Conservation (phyloP, 1,140 invertebrate genomes). For the Ylistrum balloti region DNA sequence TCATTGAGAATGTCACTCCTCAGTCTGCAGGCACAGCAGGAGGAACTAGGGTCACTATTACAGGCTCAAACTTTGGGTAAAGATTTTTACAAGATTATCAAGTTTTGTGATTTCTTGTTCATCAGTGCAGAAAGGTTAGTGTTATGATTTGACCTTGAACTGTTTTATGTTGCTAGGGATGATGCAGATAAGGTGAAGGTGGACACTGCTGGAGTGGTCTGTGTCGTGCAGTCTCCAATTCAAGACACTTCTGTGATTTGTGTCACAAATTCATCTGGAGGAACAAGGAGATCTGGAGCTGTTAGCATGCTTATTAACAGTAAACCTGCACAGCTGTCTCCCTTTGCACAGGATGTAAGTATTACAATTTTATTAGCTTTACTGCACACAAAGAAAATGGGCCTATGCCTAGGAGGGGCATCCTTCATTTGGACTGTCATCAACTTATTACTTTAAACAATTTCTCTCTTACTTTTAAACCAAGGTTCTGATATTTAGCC, state of each 20-base stretch:
- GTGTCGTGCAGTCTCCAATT: constrained; percentile 58
- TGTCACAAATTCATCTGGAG: background rate
- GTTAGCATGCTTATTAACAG: background rate
- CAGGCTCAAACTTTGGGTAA: constrained; percentile 77
- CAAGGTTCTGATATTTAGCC: too few relatives aligned
- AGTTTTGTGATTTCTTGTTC: too few relatives aligned
- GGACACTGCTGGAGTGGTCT: constrained; percentile 66
- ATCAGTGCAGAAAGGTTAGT: too few relatives aligned
- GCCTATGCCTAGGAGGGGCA: too few relatives aligned
- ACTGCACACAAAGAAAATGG: too few relatives aligned
- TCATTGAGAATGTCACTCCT: constrained; percentile 70
- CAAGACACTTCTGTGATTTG: background rate
- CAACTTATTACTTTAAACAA: too few relatives aligned
- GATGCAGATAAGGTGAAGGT: constrained; percentile 55
- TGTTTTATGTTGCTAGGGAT: constrained; percentile 54
- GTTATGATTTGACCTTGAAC: background rate
- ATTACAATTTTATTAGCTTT: too few relatives aligned
- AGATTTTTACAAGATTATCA: too few relatives aligned
- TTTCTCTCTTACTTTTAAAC: too few relatives aligned
- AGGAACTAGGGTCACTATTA: constrained; percentile 73
- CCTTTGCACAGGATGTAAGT: background rate
- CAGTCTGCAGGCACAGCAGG: constrained; percentile 73
- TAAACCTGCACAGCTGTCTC: background rate
- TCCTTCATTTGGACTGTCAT: too few relatives aligned
- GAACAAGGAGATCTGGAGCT: background rate